A percentile compares a stretch with the other conserved stretches of the same genome.
Evolutionary conservation across 2,113 vertebrate species (phyloP).

Genomic region (Pyxicephalus adspersus): DNA sequence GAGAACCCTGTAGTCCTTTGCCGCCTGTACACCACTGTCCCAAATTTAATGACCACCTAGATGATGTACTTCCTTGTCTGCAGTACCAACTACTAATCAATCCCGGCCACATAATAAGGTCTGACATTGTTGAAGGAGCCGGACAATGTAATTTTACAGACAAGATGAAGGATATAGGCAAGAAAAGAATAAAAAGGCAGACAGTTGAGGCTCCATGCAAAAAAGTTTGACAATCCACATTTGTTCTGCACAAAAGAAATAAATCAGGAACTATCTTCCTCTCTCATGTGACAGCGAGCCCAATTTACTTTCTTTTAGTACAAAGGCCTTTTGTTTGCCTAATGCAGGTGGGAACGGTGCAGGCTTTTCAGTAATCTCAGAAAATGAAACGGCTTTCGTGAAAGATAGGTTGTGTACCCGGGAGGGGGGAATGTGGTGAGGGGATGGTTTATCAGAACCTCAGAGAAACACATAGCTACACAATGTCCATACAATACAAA

Average conservation of each 20-base stretch:
- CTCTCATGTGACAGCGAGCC: constrained; percentile 72
- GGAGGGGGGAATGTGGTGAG: background rate
- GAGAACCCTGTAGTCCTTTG: too few species aligned
- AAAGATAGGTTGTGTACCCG: constrained; percentile 19
- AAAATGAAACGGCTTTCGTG: constrained; percentile 25
- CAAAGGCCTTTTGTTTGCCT: constrained; percentile 72
- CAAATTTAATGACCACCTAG: too few species aligned
- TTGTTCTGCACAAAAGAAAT: constrained; percentile 63
- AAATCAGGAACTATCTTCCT: constrained; percentile 66
- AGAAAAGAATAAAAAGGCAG: background rate
- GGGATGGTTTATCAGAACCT: background rate
- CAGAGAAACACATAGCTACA: too few species aligned
- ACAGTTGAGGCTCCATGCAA: constrained; percentile 59
- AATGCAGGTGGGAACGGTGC: constrained; percentile 67
- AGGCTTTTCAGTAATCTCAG: constrained; percentile 16
- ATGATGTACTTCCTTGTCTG: too few species aligned
- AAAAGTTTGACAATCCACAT: constrained; percentile 62
- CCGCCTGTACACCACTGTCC: too few species aligned
- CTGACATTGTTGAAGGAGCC: too few species aligned
- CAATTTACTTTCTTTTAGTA: constrained; percentile 61
- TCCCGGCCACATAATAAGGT: too few species aligned
- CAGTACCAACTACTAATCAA: too few species aligned
- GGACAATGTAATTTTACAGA: too few species aligned
- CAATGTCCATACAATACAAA: too few species aligned
- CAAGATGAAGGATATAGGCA: background rate